These are phyloP conservation scores for Masnerella sp. DNA, from an alignment of 2,888 invertebrate genomes.

Conservation along the genomic window DNA sequence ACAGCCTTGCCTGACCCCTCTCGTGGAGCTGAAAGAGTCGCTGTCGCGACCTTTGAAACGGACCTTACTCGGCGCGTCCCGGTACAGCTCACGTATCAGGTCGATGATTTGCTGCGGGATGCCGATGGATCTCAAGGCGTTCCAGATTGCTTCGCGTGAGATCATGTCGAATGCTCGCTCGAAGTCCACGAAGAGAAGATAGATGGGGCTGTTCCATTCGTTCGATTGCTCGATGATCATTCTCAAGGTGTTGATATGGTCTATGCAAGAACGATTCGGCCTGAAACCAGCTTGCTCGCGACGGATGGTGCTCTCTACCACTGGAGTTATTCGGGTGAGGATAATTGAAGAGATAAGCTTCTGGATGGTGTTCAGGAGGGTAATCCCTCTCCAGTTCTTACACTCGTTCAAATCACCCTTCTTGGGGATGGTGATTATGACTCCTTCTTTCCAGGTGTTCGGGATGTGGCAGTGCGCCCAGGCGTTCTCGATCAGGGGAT, in stretches of 20 bases:
- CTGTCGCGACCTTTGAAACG: background rate
- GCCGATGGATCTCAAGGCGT: background rate
- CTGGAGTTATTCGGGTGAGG: background rate
- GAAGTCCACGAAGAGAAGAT: constrained; percentile 10
- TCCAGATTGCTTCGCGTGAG: background rate
- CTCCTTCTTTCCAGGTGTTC: constrained; percentile 6
- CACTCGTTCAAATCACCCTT: constrained; percentile 2
- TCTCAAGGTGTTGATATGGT: constrained; percentile 7
- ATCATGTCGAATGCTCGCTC: constrained; percentile 15
- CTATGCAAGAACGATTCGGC: constrained; percentile 13
- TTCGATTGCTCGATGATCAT: constrained; percentile 10
- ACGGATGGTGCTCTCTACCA: background rate
- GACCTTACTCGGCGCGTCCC: constrained; percentile 1
- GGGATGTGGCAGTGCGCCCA: constrained; percentile 13
- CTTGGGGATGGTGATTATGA: constrained; percentile 1
- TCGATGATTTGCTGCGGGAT: background rate
- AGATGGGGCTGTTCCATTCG: constrained; percentile 1
- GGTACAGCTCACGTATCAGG: constrained; percentile 3
- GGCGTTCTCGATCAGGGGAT: background rate
- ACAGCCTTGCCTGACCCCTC: background rate
- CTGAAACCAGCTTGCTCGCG: constrained; percentile 15
- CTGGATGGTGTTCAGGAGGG: constrained; percentile 14
- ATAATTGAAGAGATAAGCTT: background rate
- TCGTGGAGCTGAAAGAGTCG: background rate
- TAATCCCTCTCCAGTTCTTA: constrained; percentile 15